Evolutionary conservation across 2,113 vertebrate species (phyloP).

Genomic region (Oryzias celebensis): DNA sequence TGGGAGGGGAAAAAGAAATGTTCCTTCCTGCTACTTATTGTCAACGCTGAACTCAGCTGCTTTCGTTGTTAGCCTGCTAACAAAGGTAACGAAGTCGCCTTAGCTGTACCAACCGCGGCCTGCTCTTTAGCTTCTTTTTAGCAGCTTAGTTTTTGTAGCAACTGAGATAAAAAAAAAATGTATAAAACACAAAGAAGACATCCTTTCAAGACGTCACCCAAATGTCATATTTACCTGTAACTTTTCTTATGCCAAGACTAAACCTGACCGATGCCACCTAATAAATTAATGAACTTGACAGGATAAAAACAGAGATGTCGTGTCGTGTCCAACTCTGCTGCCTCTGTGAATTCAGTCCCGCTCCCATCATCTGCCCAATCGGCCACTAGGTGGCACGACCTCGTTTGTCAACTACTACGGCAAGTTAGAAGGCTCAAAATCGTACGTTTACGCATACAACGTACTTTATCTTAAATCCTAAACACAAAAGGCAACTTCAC

Average conservation of each 20-base stretch:
- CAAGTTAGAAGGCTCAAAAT: too few species aligned
- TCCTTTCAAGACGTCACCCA: not conserved
- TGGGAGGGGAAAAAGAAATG: accelerated
- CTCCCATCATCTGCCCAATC: not conserved
- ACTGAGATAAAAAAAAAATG: not conserved
- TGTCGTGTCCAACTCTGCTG: not conserved
- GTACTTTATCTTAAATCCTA: too few species aligned
- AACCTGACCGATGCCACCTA: not conserved
- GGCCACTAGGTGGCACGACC: too few species aligned
- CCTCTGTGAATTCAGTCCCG: not conserved
- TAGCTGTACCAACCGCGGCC: constrained; percentile 42
- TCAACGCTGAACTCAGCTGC: not conserved
- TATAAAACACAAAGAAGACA: not conserved
- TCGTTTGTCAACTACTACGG: too few species aligned
- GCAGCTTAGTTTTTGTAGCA: not conserved
- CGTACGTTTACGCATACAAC: too few species aligned
- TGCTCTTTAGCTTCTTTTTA: constrained; percentile 16
- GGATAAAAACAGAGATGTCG: constrained; percentile 29
- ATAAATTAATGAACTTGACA: constrained; percentile 2
- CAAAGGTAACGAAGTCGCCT: constrained; percentile 43
- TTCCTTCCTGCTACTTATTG: not conserved
- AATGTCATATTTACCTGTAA: constrained; percentile 55
- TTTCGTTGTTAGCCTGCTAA: constrained; percentile 28
- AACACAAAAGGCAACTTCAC: too few species aligned
- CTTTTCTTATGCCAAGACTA: constrained; percentile 18